Base-by-base conservation (phyloP, 2,888 invertebrate genomes). In the Drosophila suboccidentalis region DNA sequence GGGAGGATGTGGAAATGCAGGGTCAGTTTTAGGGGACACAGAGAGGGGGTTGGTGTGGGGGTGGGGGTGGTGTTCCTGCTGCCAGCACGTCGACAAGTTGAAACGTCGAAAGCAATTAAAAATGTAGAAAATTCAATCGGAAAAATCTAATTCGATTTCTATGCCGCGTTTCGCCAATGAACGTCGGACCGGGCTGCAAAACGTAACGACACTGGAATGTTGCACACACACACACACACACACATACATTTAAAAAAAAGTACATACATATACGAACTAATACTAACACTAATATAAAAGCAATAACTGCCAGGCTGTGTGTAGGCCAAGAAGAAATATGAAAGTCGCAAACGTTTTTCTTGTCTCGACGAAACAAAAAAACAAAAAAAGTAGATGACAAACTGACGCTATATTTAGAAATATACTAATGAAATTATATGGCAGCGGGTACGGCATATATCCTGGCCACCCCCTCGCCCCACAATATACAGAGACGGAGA, bases 71-170 rank as follows among this genome's bases (percentile, higher is more conserved):
- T 29, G 32, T 10, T 47, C 11, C 49, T 65, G 41, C 11, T 49
- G 59, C 62, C 63, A 57, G 76, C 53, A 66, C 71, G 71, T 82
- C 83, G 83, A 86, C 81, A 86, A 87, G 83, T 86, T 83, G 78
- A 87, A 87, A 87, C 66, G 88, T 86, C 85, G 89, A 91, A 91
- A 91, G 90, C 91, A 91, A 91, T 91, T 91, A 91, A 91, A 91
- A 91, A 91, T 91, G 89, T 89, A 91, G 91, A 91, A 91, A 91
- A 91, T 91, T 91, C 90, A 91, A 91, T 91, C 90, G 91, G 91
- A 90, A 91, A 91, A 89, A 91, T 91, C 91, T 91, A 91, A 91
- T 91, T 91, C 91, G 89, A 91, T 91, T 91, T 89, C 84, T 84
- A 82, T 84, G 84, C 83, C 82, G 83, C 80, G 84, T 80, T 77